Percentiles rank a stretch among this genome's conserved stretches.
Conservation (phyloP, 2,113 vertebrate genomes). For the Vulpes ferrilata region DNA sequence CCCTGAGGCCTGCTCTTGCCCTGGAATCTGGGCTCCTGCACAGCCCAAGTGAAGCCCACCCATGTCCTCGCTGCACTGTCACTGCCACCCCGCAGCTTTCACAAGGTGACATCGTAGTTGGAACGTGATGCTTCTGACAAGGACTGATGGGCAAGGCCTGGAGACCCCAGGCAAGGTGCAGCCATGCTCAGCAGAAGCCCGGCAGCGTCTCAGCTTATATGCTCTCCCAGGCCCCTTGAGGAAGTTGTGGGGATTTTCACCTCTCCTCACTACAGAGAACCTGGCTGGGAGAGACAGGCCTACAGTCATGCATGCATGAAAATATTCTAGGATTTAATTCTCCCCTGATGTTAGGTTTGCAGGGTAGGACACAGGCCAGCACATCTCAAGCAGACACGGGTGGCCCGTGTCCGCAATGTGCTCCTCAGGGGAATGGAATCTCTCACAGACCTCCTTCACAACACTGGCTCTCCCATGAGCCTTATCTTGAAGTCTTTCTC, state of each 20-base stretch:
- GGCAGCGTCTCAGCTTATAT: not conserved
- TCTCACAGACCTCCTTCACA: not conserved
- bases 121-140: not conserved
- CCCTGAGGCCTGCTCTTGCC: not conserved
- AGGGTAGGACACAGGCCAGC: not conserved
- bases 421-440: not conserved
- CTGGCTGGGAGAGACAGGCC: not conserved
- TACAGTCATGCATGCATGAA: constrained; percentile 4
- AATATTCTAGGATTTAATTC: not conserved
- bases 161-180: not conserved
- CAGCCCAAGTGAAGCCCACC: not conserved
- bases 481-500: not conserved
- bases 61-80: not conserved
- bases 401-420: not conserved
- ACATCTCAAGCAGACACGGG: not conserved
- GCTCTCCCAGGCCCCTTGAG: not conserved
- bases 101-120: not conserved
- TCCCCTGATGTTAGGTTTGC: not conserved
- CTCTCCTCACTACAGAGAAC: not conserved
- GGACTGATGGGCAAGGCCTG: not conserved
- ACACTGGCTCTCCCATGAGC: not conserved
- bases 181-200: not conserved
- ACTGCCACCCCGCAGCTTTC: not conserved
- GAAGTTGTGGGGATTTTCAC: not conserved
- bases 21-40: not conserved